Evolutionary conservation across 2,797 vertebrate genomes (phyloP).

Genomic region (Gymnodraco acuticeps): DNA sequence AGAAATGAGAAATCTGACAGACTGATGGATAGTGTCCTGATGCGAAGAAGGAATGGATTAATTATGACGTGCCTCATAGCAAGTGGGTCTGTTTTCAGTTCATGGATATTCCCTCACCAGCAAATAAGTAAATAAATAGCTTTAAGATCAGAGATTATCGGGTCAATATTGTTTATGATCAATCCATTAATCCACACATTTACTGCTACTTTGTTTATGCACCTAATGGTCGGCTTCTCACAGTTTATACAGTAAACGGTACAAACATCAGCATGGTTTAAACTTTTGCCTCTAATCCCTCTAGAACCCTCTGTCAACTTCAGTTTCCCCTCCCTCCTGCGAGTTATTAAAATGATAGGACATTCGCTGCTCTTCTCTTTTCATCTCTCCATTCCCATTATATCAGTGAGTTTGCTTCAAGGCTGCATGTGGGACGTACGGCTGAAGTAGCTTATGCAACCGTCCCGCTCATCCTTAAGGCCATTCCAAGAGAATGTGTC

Average conservation of each 20-base stretch:
- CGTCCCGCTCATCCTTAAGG: slow-evolving; percentile 11
- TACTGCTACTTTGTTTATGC: too few species aligned
- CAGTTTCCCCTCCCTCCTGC: not conserved
- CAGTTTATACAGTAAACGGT: not conserved
- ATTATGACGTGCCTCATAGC: not conserved
- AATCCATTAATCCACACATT: too few species aligned
- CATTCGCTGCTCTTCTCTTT: slow-evolving; percentile 1
- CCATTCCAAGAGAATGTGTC: slow-evolving; percentile 5
- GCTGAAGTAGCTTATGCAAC: slow-evolving; percentile 44
- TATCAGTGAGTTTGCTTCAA: slow-evolving; percentile 4
- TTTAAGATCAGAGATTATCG: too few species aligned
- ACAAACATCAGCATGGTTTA: not conserved
- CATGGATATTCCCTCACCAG: too few species aligned
- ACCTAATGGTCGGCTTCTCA: not conserved
- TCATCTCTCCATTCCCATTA: slow-evolving; percentile 6
- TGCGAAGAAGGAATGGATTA: not conserved
- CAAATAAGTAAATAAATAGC: too few species aligned
- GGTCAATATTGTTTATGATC: too few species aligned
- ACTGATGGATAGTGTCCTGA: not conserved
- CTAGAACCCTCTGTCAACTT: slow-evolving; percentile 5
- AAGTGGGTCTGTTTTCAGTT: not conserved
- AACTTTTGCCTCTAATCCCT: not conserved
- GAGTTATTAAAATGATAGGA: slow-evolving; percentile 6
- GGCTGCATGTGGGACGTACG: not conserved
- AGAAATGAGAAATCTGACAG: not conserved